phyloP scores from a whole-genome alignment of 2,797 vertebrate species.

The Setipinna tenuifilis region DNA sequence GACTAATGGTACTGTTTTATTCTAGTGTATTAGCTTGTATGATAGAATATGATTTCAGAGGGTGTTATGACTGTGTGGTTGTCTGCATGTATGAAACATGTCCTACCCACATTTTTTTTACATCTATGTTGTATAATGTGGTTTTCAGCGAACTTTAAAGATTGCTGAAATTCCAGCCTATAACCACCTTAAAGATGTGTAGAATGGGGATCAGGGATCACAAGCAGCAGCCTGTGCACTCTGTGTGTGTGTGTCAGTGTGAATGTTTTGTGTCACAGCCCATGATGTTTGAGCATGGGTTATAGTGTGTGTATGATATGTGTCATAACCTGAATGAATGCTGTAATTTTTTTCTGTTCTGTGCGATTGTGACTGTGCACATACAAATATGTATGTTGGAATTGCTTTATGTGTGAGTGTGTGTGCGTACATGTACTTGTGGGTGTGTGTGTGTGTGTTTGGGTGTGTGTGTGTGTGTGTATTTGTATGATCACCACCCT shows the following conservation, averaged over 20 bases:
- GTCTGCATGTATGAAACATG: too few relatives aligned
- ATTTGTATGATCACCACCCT: constrained; percentile 43
- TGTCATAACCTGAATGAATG: constrained; percentile 14
- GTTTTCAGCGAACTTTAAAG: too few relatives aligned
- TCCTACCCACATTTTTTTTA: too few relatives aligned
- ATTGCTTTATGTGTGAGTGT: constrained; percentile 42
- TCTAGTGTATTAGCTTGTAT: too few relatives aligned
- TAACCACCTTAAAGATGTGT: too few relatives aligned
- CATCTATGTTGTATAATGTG: too few relatives aligned
- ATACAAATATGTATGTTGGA: background rate
- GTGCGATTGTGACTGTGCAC: background rate
- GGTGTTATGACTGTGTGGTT: too few relatives aligned
- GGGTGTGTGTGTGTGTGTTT: constrained; percentile 25
- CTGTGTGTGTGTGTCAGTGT: background rate
- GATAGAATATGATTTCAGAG: too few relatives aligned
- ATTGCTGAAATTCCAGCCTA: too few relatives aligned
- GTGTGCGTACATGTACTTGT: constrained; percentile 39
- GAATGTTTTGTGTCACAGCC: background rate
- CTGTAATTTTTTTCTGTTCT: background rate
- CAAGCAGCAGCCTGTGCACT: background rate
- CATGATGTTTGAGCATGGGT: constrained; percentile 26
- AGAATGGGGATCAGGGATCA: constrained; percentile 17
- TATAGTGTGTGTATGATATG: constrained; percentile 9
- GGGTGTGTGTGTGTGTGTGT: constrained; percentile 12
- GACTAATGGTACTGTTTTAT: too few relatives aligned